Conservation (phyloP, 1,140 invertebrate genomes). For the Zelostemma sp. region DNA sequence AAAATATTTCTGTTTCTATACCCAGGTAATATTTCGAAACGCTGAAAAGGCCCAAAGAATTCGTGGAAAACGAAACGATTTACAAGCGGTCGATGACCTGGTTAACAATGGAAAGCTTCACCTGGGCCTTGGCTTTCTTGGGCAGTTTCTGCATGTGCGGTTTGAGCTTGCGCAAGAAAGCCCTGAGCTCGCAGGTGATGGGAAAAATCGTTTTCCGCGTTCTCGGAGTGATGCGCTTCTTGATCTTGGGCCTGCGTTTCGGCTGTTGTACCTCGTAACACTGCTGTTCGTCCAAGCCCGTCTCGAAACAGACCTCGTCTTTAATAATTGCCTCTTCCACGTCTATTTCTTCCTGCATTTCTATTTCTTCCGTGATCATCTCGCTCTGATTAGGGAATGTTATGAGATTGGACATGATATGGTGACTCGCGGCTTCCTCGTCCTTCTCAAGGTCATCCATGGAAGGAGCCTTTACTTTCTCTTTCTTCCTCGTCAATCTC, state of each 20-base stretch:
- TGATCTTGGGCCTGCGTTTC: slow-evolving; percentile 5
- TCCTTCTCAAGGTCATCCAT: slow-evolving; percentile 9
- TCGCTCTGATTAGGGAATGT: slow-evolving; percentile 21
- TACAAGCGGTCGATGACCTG: slow-evolving; percentile 65
- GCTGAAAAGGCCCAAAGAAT: slow-evolving; percentile 15
- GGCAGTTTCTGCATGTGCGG: slow-evolving; percentile 62
- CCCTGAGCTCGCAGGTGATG: slow-evolving; percentile 58
- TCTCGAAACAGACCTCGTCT: slow-evolving; percentile 11
- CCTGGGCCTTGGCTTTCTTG: slow-evolving; percentile 58
- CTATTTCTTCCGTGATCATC: slow-evolving; percentile 20
- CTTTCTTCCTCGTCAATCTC: slow-evolving; percentile 24
- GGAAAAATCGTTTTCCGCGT: slow-evolving; percentile 62
- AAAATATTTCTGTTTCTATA: no score
- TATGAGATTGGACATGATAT: slow-evolving; percentile 16
- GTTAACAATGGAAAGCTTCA: slow-evolving; percentile 66
- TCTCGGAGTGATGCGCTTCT: slow-evolving; percentile 26
- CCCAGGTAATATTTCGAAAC: no score
- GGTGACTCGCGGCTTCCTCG: neutral
- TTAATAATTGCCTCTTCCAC: slow-evolving; percentile 21
- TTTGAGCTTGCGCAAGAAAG: slow-evolving; percentile 61
- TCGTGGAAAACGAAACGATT: slow-evolving; percentile 25
- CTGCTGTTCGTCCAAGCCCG: slow-evolving; percentile 4
- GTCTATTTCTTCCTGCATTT: slow-evolving; percentile 29
- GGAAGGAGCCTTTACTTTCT: slow-evolving; percentile 21
- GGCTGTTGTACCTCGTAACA: slow-evolving; percentile 14